A percentile compares a stretch with the other conserved stretches of the same genome.
phyloP scores from a whole-genome alignment of 2,797 vertebrate species.

The Melopsittacus undulatus region DNA sequence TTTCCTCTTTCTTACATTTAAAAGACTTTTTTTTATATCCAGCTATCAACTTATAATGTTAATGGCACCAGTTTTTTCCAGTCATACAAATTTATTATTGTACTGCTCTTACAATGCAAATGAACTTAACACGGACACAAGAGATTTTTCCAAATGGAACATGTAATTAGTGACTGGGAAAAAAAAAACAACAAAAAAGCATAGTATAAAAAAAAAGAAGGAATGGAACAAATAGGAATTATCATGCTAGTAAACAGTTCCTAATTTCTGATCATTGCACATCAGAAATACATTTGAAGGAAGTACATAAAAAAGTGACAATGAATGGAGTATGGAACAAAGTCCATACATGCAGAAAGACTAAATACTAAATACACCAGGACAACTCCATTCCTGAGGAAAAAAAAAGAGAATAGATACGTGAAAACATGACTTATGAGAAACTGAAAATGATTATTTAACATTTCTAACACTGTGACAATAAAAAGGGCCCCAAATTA shows the following conservation, averaged over 20 bases:
- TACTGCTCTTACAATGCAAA: background rate
- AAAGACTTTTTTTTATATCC: background rate
- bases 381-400: background rate
- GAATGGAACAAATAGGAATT: background rate
- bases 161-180: background rate
- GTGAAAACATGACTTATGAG: background rate
- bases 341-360: background rate
- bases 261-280: background rate
- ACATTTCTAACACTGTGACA: background rate
- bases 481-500: background rate
- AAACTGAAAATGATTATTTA: background rate
- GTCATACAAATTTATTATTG: background rate
- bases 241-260: background rate
- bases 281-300: background rate
- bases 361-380: background rate
- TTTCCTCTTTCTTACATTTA: background rate
- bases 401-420: background rate
- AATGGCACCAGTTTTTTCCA: background rate
- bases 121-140: background rate
- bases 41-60: background rate
- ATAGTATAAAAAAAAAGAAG: background rate
- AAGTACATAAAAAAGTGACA: background rate
- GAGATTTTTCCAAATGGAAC: background rate
- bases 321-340: background rate
- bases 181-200: background rate